Evolutionary conservation across 2,888 invertebrate species (phyloP).

Genomic region (Aporophyla nigra): DNA sequence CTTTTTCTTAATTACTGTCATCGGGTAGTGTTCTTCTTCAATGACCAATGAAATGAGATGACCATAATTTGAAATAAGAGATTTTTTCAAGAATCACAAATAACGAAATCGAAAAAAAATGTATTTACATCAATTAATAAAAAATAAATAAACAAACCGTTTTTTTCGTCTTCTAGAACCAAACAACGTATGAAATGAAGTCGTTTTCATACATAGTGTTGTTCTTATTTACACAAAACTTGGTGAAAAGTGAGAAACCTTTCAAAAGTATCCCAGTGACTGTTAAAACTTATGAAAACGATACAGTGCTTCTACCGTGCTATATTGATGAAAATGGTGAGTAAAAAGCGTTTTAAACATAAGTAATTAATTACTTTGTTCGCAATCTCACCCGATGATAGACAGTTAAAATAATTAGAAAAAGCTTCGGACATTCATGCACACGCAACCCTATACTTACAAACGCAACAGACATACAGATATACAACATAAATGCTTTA

Average conservation of each 20-base stretch:
- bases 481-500: no score
- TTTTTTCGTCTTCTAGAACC: background rate
- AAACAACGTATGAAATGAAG: constrained; percentile 61
- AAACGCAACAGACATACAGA: no score
- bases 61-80: background rate
- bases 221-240: constrained; percentile 61
- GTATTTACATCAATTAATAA: no score
- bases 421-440: background rate
- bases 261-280: constrained; percentile 94
- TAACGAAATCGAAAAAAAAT: background rate
- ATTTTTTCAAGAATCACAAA: no score
- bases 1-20: constrained; percentile 22
- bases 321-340: constrained; percentile 93
- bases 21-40: background rate
- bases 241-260: constrained; percentile 80
- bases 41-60: background rate
- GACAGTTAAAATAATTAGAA: background rate
- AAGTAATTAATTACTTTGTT: background rate
- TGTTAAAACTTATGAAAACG: constrained; percentile 94
- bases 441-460: no score
- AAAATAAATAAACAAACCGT: no score
- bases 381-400: background rate
- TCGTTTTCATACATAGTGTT: constrained; percentile 53
- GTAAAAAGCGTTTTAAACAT: background rate
- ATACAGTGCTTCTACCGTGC: constrained; percentile 95